These are phyloP conservation scores for Raja brachyura DNA, from an alignment of 2,113 vertebrate genomes.

Conservation along the genomic window DNA sequence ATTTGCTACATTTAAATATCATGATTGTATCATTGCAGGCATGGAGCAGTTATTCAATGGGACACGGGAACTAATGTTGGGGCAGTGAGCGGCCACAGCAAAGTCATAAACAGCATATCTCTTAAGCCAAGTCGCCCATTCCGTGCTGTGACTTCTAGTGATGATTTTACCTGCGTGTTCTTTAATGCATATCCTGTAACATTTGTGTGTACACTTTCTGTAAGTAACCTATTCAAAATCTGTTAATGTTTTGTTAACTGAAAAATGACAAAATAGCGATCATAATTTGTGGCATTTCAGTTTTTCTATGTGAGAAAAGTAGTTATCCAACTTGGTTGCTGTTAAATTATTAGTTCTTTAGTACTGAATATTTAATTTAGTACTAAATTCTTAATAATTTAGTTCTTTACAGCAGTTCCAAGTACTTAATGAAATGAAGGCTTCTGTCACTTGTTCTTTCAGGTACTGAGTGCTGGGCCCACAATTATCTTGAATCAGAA, in stretches of 20 bases:
- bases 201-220: constrained; percentile 78
- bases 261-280: background rate
- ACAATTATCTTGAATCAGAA: too few relatives aligned
- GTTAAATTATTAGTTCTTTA: too few relatives aligned
- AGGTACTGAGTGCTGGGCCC: too few relatives aligned
- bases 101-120: constrained; percentile 87
- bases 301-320: too few relatives aligned
- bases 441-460: too few relatives aligned
- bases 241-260: background rate
- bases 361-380: too few relatives aligned
- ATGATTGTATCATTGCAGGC: constrained; percentile 56
- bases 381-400: too few relatives aligned
- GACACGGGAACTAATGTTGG: constrained; percentile 88
- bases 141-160: constrained; percentile 74
- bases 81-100: constrained; percentile 76
- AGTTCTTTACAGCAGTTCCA: too few relatives aligned
- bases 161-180: constrained; percentile 75
- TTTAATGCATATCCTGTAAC: constrained; percentile 91
- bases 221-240: constrained; percentile 54
- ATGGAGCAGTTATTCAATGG: constrained; percentile 87
- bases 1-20: background rate
- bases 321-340: too few relatives aligned
- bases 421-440: too few relatives aligned
- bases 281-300: too few relatives aligned
- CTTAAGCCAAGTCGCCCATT: constrained; percentile 82